Evolutionary conservation across 2,113 vertebrate genomes (phyloP).

Genomic region (Acrocephalus arundinaceus): DNA sequence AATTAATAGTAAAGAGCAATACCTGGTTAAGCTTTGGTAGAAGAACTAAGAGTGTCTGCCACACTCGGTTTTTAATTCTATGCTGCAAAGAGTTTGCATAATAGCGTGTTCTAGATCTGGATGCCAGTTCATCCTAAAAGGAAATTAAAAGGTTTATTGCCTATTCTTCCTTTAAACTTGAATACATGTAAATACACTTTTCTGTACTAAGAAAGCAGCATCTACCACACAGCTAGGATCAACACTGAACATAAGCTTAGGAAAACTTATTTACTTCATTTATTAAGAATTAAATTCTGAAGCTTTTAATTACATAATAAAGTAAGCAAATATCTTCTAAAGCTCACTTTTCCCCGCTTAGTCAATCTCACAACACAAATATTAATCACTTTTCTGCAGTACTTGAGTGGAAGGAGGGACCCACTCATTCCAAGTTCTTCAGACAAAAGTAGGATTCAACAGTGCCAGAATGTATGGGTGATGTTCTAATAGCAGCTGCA

Average conservation of each 20-base stretch:
- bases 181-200: background rate
- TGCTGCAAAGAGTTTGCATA: slow-evolving; percentile 94
- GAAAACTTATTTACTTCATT: background rate
- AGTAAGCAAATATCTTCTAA: background rate
- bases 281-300: background rate
- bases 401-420: background rate
- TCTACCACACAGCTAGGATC: background rate
- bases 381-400: background rate
- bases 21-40: slow-evolving; percentile 88
- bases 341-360: background rate
- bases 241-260: background rate
- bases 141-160: background rate
- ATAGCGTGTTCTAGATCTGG: slow-evolving; percentile 83
- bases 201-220: background rate
- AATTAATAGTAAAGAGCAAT: background rate
- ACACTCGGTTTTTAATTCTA: slow-evolving; percentile 87
- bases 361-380: background rate
- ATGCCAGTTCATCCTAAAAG: slow-evolving; percentile 81
- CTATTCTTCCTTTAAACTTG: background rate
- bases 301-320: background rate
- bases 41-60: slow-evolving; percentile 89
- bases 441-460: background rate
- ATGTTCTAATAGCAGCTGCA: background rate
- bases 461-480: background rate
- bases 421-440: background rate